Evolutionary conservation across 2,797 vertebrate genomes (phyloP), one percentile per base, ranked within the genome.

Genomic region (Tamandua tetradactyla): DNA sequence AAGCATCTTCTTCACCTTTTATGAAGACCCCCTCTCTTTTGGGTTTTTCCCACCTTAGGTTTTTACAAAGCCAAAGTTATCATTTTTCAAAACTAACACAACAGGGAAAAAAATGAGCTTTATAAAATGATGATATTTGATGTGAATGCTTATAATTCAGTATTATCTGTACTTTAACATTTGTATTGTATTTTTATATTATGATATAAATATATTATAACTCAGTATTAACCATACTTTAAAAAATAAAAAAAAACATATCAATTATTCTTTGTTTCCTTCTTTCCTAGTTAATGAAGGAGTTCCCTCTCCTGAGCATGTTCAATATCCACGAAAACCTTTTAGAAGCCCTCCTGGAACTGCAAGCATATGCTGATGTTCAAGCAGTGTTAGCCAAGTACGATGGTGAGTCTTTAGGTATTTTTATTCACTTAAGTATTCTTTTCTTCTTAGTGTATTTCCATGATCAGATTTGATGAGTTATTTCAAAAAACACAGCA

Each of bases 301-400:
- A 99, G 98, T 99, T 99, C 98, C 99, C 99, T 98, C 99, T 99
- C 97, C 99, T 99, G 97, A 99, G 99, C 98, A 99, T 99, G 99
- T 99, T 99, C 98, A 99, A 99, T 97, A 99, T 99, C 97, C 99
- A 99, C 22, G 99, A 99, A 98, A 99, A 99, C 97, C 98, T 99
- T 95, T 98, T 99, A 98, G 99, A 99, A 98, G 99, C 99, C n/a
- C 98, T 99, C 85, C 98, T 99, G 96, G 99, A 99, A 96, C 98
- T 99, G 90, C 99, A 99, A 97, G 99, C 99, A 3, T 99, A 99
- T 97, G 99, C 99, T 74, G 99, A 99, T 94, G 99, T 99, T 66
- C 99, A 99, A 98, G 99, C 99, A 92, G 99, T 99, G 95, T 98
- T 99, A 98, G 99, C 99, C 97, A 99, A 99, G 97, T 99, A 99